These are phyloP conservation scores for Eristalis tenax DNA, from an alignment of 2,888 invertebrate genomes.

Conservation along the genomic window DNA sequence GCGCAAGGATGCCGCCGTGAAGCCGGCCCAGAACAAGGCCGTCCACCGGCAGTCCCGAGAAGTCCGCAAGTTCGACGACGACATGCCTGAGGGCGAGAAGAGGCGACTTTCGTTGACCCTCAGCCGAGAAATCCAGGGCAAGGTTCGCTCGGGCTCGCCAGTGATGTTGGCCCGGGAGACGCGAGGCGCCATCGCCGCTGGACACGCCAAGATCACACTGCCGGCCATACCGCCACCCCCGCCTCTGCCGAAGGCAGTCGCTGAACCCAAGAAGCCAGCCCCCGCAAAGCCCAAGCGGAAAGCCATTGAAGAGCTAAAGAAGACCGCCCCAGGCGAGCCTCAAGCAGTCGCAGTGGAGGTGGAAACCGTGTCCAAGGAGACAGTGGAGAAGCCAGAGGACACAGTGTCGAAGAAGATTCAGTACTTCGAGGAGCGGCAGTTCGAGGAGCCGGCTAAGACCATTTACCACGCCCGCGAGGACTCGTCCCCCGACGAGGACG, in stretches of 20 bases:
- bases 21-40: slow-evolving; percentile 46
- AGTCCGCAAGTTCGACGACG: slow-evolving; percentile 63
- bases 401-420: slow-evolving; percentile 87
- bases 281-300: slow-evolving; percentile 34
- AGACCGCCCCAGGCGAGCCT: not conserved
- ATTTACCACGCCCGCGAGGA: slow-evolving; percentile 83
- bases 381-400: slow-evolving; percentile 82
- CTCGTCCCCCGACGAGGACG: slow-evolving; percentile 82
- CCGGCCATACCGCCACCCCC: slow-evolving; percentile 77
- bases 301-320: slow-evolving; percentile 49
- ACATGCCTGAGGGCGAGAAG: slow-evolving; percentile 86
- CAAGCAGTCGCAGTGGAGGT: not conserved
- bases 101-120: slow-evolving; percentile 87
- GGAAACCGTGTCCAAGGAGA: slow-evolving; percentile 19
- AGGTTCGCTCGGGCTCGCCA: slow-evolving; percentile 79
- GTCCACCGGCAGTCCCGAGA: slow-evolving; percentile 57
- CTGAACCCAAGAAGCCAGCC: slow-evolving; percentile 24
- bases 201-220: slow-evolving; percentile 81
- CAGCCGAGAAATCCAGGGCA: slow-evolving; percentile 87
- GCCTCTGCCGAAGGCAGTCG: slow-evolving; percentile 47
- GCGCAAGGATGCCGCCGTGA: slow-evolving; percentile 77
- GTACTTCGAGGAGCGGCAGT: slow-evolving; percentile 89
- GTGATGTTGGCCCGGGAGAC: slow-evolving; percentile 83
- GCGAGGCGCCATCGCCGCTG: slow-evolving; percentile 84
- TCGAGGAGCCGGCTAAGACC: slow-evolving; percentile 82